Percentiles rank a stretch among this genome's conserved stretches.
Conservation (phyloP, 2,797 vertebrate genomes). For the Spinus pinus region DNA sequence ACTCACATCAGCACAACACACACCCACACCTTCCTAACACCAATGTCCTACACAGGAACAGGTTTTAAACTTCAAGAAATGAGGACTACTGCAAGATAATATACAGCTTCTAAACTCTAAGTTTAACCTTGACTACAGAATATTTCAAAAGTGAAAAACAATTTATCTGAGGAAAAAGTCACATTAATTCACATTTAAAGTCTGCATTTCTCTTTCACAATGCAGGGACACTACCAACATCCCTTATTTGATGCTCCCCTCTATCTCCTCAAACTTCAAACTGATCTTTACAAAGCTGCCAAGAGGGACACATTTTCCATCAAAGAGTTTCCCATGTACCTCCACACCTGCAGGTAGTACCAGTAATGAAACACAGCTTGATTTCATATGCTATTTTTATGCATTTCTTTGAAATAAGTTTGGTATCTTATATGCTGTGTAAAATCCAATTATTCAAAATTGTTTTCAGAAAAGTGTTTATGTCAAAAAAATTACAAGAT, state of each 20-base stretch:
- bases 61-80: neutral
- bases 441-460: neutral
- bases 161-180: neutral
- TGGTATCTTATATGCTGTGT: neutral
- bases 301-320: neutral
- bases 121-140: neutral
- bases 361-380: neutral
- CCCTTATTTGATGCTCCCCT: neutral
- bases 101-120: neutral
- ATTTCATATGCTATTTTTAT: neutral
- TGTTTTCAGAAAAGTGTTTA: neutral
- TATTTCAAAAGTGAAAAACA: neutral
- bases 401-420: neutral
- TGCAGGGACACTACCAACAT: neutral
- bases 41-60: neutral
- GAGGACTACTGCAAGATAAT: neutral
- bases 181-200: neutral
- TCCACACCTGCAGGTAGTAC: neutral
- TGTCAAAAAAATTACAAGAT: neutral
- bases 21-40: accelerated
- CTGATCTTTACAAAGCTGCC: neutral
- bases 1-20: neutral
- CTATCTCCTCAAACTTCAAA: neutral
- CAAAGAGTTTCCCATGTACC: neutral
- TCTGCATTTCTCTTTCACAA: neutral